Evolutionary conservation across 2,888 invertebrate species (phyloP).

Genomic region (Smittia aterrima): DNA sequence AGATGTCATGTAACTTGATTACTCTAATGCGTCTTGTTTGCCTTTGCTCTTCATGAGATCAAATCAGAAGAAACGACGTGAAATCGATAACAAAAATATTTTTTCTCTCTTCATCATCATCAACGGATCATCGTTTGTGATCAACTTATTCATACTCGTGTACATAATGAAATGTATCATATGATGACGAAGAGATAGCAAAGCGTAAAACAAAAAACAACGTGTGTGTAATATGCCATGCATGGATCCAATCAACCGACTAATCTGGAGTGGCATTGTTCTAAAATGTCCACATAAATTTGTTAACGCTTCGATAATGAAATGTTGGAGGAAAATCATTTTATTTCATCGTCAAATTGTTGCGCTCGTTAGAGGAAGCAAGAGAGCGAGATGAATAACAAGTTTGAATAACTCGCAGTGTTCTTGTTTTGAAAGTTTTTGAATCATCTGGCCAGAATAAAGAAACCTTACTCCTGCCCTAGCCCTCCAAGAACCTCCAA

Average conservation of each 20-base stretch:
- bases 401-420: background rate
- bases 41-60: background rate
- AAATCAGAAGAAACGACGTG: background rate
- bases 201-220: slow-evolving; percentile 17
- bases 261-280: slow-evolving; percentile 49
- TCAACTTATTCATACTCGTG: background rate
- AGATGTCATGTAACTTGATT: slow-evolving; percentile 36
- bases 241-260: slow-evolving; percentile 46
- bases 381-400: background rate
- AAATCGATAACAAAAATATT: slow-evolving; percentile 16
- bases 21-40: slow-evolving; percentile 34
- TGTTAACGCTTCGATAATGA: slow-evolving; percentile 45
- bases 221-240: slow-evolving; percentile 41
- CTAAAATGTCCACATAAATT: slow-evolving; percentile 49
- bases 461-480: background rate
- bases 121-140: background rate
- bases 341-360: slow-evolving; percentile 13
- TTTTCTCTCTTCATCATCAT: background rate
- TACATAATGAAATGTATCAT: slow-evolving; percentile 10
- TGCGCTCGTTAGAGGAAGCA: background rate
- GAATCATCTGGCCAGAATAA: slow-evolving; percentile 11
- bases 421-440: background rate
- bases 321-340: slow-evolving; percentile 6
- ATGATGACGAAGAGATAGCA: slow-evolving; percentile 24
- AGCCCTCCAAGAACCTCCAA: background rate